A percentile compares a stretch with the other conserved stretches of the same genome.
Evolutionary conservation across 2,888 invertebrate genomes (phyloP).

Genomic region (Drosophila helvetica): DNA sequence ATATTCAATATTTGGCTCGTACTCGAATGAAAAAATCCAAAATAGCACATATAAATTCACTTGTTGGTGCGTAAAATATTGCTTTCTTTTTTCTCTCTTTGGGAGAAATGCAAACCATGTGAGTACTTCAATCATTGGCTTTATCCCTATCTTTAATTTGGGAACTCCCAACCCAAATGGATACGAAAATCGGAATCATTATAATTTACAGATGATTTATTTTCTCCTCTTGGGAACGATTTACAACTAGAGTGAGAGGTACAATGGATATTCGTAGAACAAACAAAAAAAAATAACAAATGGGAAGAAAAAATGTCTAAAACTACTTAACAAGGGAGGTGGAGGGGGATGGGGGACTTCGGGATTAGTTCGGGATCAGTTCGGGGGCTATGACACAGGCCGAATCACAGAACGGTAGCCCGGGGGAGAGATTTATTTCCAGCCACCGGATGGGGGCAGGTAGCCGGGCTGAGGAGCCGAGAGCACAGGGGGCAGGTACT

Average conservation of each 20-base stretch:
- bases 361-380: slow-evolving; percentile 41
- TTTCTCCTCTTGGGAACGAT: background rate
- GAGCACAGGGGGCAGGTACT: slow-evolving; percentile 60
- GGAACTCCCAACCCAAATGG: background rate
- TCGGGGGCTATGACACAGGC: slow-evolving; percentile 54
- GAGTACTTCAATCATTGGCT: no score
- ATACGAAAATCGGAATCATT: background rate
- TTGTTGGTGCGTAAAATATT: no score
- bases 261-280: slow-evolving; percentile 28
- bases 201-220: slow-evolving; percentile 45
- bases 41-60: no score
- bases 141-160: no score
- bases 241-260: slow-evolving; percentile 15
- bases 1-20: no score
- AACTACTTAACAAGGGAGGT: slow-evolving; percentile 69
- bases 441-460: slow-evolving; percentile 68
- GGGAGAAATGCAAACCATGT: no score
- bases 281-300: slow-evolving; percentile 39
- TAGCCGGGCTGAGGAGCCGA: slow-evolving; percentile 56
- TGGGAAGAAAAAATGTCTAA: slow-evolving; percentile 46
- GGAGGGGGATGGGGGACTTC: slow-evolving; percentile 33
- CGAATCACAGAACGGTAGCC: slow-evolving; percentile 55
- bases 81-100: no score
- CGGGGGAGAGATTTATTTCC: slow-evolving; percentile 51
- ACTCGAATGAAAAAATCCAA: no score